These are phyloP conservation scores for Alces alces DNA, from an alignment of 2,113 vertebrate species.

Conservation along the genomic window DNA sequence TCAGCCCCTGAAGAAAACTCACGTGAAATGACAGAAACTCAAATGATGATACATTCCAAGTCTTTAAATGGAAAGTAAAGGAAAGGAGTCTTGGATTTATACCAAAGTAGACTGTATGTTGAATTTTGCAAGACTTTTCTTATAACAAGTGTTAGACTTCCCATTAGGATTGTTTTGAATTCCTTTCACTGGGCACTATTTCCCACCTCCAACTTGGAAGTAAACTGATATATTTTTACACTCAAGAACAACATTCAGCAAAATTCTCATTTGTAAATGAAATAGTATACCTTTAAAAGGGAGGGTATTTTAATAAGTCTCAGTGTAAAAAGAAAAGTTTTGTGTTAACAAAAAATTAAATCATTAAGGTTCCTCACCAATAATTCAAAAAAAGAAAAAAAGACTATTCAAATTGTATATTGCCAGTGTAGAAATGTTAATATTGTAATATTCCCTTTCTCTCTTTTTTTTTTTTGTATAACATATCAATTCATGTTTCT, in stretches of 20 bases:
- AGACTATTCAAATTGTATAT: slow-evolving; percentile 16
- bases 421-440: slow-evolving; percentile 65
- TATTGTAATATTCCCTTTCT: slow-evolving; percentile 35
- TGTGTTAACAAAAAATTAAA: background rate
- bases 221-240: background rate
- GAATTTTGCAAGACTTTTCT: background rate
- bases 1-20: slow-evolving; percentile 91
- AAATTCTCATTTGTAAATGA: slow-evolving; percentile 29
- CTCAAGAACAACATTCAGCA: background rate
- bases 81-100: background rate
- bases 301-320: background rate
- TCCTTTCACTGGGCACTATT: background rate
- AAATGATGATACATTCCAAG: slow-evolving; percentile 78
- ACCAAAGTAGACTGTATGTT: background rate
- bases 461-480: background rate
- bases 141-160: background rate
- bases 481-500: slow-evolving; percentile 12
- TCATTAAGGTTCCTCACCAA: background rate
- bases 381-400: background rate
- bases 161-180: background rate
- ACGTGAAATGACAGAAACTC: slow-evolving; percentile 77
- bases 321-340: background rate
- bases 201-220: background rate
- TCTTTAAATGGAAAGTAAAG: slow-evolving; percentile 75
- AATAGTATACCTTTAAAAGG: background rate